Evolutionary conservation across 2,797 vertebrate species (phyloP).

Genomic region (Podarcis siculus): DNA sequence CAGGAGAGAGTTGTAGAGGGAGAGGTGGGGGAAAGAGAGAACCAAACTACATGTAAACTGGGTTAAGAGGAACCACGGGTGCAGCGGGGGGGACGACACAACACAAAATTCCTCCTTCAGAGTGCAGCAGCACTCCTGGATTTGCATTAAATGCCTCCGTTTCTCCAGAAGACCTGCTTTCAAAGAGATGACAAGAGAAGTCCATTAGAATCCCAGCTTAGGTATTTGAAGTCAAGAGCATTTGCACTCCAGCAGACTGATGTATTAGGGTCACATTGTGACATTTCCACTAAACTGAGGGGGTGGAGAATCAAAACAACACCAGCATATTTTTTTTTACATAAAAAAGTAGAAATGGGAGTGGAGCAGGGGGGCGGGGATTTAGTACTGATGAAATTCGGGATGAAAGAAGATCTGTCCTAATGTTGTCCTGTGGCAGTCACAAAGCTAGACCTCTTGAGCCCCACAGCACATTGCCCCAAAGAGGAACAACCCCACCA

Average conservation of each 20-base stretch:
- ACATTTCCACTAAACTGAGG: background rate
- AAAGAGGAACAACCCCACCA: too few species aligned
- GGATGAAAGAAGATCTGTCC: background rate
- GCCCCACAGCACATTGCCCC: too few species aligned
- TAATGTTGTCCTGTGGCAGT: too few species aligned
- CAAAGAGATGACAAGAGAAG: slow-evolving; percentile 22
- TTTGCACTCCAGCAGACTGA: background rate
- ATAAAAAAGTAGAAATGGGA: background rate
- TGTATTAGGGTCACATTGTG: background rate
- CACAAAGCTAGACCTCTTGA: too few species aligned
- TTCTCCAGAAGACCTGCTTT: background rate
- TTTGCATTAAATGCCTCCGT: slow-evolving; percentile 15
- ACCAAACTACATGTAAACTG: background rate
- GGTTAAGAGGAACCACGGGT: background rate
- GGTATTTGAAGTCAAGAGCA: background rate
- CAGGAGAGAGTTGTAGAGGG: background rate
- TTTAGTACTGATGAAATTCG: background rate
- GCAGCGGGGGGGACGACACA: too few species aligned
- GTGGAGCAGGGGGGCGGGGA: background rate
- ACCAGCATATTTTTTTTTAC: background rate
- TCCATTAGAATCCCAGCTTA: slow-evolving; percentile 19
- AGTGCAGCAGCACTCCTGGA: background rate
- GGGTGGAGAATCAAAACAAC: background rate
- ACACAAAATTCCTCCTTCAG: background rate
- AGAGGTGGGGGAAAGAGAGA: background rate